A percentile compares a stretch with the other conserved stretches of the same genome.
These are phyloP conservation scores for Drosophila subpulchrella DNA, from an alignment of 1,140 invertebrate genomes.

Conservation along the genomic window DNA sequence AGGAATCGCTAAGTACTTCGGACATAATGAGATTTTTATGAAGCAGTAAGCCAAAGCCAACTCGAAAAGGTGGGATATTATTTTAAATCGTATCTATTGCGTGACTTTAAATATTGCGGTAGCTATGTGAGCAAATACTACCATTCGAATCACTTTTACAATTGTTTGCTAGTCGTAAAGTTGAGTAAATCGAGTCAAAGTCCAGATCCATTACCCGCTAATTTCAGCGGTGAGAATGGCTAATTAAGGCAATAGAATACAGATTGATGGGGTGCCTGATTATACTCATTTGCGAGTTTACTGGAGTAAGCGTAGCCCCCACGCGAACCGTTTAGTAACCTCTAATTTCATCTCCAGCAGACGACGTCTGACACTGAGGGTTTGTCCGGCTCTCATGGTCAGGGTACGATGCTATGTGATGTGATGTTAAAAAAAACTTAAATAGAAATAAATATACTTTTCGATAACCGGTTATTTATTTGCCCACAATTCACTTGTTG, in stretches of 20 bases:
- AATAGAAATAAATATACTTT: conserved; percentile 27
- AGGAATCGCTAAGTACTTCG: conserved; percentile 34
- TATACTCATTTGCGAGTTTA: conserved; percentile 9
- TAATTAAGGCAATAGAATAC: conserved; percentile 34
- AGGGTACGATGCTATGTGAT: conserved; percentile 47
- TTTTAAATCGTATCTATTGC: conserved; percentile 10
- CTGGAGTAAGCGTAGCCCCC: conserved; percentile 1
- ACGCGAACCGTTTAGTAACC: conserved; percentile 7
- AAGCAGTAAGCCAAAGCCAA: conserved; percentile 11
- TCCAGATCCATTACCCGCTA: conserved; percentile 17
- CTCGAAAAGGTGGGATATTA: conserved; percentile 13
- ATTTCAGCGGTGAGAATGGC: conserved; percentile 5
- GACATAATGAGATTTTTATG: conserved; percentile 31
- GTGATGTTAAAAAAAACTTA: conserved; percentile 21
- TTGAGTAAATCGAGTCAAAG: conserved; percentile 33
- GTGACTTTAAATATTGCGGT: conserved; percentile 33
- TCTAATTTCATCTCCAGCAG: conserved; percentile 9
- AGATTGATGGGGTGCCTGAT: conserved; percentile 3
- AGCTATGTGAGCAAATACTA: conserved; percentile 22
- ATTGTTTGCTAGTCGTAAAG: conserved; percentile 27
- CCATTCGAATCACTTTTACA: conserved; percentile 43
- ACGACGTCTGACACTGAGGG: conserved; percentile 14
- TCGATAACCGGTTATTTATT: conserved; percentile 60
- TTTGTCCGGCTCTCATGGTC: conserved; percentile 61
- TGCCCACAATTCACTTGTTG: conserved; percentile 26